phyloP scores from a whole-genome alignment of 2,797 vertebrate genomes.

The Neoniphon sammara region DNA sequence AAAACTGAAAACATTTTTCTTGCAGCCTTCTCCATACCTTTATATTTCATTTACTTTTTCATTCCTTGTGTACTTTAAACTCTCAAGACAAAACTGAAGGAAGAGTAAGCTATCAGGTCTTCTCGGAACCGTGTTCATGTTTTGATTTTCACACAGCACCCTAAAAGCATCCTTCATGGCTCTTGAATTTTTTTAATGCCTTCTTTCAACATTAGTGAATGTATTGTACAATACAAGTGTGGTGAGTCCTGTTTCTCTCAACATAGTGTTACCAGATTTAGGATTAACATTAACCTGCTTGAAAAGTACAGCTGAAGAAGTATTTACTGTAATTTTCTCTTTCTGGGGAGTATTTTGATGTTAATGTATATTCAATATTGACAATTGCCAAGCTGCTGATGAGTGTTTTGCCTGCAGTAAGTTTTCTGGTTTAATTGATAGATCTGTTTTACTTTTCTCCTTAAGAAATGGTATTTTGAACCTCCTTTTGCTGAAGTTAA shows the following conservation, averaged over 20 bases:
- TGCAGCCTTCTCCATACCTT: not conserved
- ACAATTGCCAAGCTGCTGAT: slow-evolving; percentile 33
- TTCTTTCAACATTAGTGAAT: slow-evolving; percentile 35
- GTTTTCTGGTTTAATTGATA: slow-evolving; percentile 10
- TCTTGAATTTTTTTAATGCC: not conserved
- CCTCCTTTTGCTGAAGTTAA: not conserved
- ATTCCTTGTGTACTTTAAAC: slow-evolving; percentile 15
- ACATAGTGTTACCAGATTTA: slow-evolving; percentile 41
- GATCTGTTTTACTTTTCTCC: slow-evolving; percentile 35
- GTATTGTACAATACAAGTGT: slow-evolving; percentile 45
- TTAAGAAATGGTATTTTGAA: not conserved
- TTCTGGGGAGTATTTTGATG: slow-evolving; percentile 27
- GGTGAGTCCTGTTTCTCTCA: slow-evolving; percentile 31
- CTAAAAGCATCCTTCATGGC: not conserved
- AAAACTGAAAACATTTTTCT: not conserved
- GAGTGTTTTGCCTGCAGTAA: slow-evolving; percentile 40
- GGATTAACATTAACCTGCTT: slow-evolving; percentile 48
- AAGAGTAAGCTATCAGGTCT: not conserved
- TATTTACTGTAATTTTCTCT: slow-evolving; percentile 45
- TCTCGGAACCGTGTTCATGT: not conserved
- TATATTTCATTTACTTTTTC: not conserved
- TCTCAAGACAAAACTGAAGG: slow-evolving; percentile 41
- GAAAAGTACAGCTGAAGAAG: slow-evolving; percentile 57
- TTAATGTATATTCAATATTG: slow-evolving; percentile 52
- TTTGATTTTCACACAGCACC: slow-evolving; percentile 3